Percentiles rank a stretch among this genome's conserved stretches.
Evolutionary conservation across 2,113 vertebrate species (phyloP).

Genomic region (Nothobranchius furzeri): DNA sequence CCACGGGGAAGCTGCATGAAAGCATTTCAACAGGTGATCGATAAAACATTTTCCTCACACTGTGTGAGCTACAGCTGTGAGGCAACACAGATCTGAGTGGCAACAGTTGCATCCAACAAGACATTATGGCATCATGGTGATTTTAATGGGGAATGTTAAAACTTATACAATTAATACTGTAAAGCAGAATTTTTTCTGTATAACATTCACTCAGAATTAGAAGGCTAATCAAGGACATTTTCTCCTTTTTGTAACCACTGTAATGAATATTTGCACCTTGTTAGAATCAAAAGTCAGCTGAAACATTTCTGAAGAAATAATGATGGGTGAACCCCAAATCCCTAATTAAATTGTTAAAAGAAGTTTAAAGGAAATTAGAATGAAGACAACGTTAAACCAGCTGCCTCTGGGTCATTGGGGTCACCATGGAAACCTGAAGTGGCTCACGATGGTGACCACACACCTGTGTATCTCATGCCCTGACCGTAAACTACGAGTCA

Average conservation of each 20-base stretch:
- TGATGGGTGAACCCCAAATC: too few relatives aligned
- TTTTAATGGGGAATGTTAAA: background rate
- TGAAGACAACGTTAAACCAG: too few relatives aligned
- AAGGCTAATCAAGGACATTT: background rate
- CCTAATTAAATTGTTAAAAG: too few relatives aligned
- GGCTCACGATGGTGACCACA: too few relatives aligned
- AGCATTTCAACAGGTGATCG: constrained; percentile 36
- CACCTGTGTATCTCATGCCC: too few relatives aligned
- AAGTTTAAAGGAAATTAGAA: too few relatives aligned
- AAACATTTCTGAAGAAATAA: too few relatives aligned
- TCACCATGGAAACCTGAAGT: too few relatives aligned
- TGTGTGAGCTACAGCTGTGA: constrained; percentile 4
- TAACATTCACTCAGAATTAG: background rate
- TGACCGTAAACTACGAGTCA: too few relatives aligned
- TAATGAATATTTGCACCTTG: constrained; percentile 38
- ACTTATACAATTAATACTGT: background rate
- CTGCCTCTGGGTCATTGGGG: too few relatives aligned
- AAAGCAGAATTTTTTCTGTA: background rate
- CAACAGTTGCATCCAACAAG: background rate
- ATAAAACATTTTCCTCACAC: constrained; percentile 6
- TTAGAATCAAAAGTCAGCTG: constrained; percentile 22
- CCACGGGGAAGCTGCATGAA: background rate
- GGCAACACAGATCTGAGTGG: background rate
- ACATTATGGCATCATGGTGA: background rate
- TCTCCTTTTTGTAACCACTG: constrained; percentile 33